phyloP scores from a whole-genome alignment of 2,888 invertebrate species.

The Drosophila pseudotakahashii region DNA sequence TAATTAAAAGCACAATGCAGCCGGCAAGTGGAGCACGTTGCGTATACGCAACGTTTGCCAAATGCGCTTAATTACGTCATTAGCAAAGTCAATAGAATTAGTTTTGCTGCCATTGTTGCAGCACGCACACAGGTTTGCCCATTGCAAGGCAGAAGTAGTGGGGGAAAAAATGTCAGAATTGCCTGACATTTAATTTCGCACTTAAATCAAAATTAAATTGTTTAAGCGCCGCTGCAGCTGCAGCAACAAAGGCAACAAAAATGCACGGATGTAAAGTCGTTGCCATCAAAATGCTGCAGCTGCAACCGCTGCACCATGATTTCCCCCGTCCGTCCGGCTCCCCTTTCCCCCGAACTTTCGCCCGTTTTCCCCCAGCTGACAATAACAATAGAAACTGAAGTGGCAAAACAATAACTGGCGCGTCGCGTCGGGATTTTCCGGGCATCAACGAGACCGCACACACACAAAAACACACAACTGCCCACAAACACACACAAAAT shows the following conservation, averaged over 20 bases:
- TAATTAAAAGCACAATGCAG: constrained; percentile 68
- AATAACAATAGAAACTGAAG: constrained; percentile 79
- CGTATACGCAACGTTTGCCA: constrained; percentile 54
- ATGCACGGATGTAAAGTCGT: constrained; percentile 64
- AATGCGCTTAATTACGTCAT: constrained; percentile 82
- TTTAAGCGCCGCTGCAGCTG: constrained; percentile 55
- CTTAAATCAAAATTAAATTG: constrained; percentile 79
- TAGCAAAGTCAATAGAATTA: constrained; percentile 82
- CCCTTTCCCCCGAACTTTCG: not conserved
- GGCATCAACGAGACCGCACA: constrained; percentile 56
- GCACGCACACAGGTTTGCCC: constrained; percentile 31
- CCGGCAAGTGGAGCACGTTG: constrained; percentile 41
- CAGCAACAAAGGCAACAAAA: constrained; percentile 26
- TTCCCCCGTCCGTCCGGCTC: not conserved
- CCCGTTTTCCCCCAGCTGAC: constrained; percentile 50
- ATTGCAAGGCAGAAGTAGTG: constrained; percentile 31
- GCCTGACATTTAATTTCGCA: constrained; percentile 63
- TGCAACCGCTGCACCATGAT: constrained; percentile 29
- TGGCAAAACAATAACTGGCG: constrained; percentile 79
- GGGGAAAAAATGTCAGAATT: constrained; percentile 14
- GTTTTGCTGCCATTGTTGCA: constrained; percentile 51
- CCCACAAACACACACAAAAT: constrained; percentile 37
- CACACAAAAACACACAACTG: constrained; percentile 24
- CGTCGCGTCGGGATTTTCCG: constrained; percentile 74
- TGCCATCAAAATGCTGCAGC: constrained; percentile 58